Evolutionary conservation across 2,113 vertebrate species (phyloP), one percentile per base, ranked within the genome.

Genomic region (Plotosus lineatus): DNA sequence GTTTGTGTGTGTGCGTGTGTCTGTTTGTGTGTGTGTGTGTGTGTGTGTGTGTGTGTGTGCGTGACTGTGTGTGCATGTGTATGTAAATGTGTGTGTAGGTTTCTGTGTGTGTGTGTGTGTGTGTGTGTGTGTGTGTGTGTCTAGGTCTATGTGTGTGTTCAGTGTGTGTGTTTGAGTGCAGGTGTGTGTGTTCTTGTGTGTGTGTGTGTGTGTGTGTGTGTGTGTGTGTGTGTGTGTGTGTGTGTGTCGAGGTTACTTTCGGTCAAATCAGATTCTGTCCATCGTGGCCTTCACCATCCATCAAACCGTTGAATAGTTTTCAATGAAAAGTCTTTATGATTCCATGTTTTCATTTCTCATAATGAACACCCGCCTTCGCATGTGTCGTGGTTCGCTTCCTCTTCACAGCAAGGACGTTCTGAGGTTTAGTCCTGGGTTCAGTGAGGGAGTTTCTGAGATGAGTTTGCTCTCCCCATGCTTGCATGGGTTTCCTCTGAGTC

Each of bases 21-120:
- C n/a, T n/a, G n/a, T n/a, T n/a, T 51, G 61, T 55, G 65, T 44
- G 78, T 71, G 50, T 71, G 77, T 80, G n/a, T 72, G 50, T 42
- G 48, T 19, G 63, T 44, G 78, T 33, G 78, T 53, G 17, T 23
- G n/a, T 33, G 61, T 51, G 61, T 55, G 65, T 44, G 78, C 56
- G 50, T 71, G 77, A 72, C 15, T 72, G 50, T 42, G 48, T 19
- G 63, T 44, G 78, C n/a, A 66, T 53, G 17, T 23, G 77, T 71
- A 36, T 69, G 65, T 71, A 23, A 56, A 46, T 38, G 60, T n/a
- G 48, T 48, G 48, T 69, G 44, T 23, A 42, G 19, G 66, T 55
- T 36, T 79, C 50, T 69, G 77, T 71, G 50, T 69, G 65, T 71
- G 33, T 71, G 60, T 38, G 60, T n/a, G 48, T 48, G 48, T 69